phyloP scores from a whole-genome alignment of 2,797 vertebrate genomes.

The Crocodylus rhombifer region DNA sequence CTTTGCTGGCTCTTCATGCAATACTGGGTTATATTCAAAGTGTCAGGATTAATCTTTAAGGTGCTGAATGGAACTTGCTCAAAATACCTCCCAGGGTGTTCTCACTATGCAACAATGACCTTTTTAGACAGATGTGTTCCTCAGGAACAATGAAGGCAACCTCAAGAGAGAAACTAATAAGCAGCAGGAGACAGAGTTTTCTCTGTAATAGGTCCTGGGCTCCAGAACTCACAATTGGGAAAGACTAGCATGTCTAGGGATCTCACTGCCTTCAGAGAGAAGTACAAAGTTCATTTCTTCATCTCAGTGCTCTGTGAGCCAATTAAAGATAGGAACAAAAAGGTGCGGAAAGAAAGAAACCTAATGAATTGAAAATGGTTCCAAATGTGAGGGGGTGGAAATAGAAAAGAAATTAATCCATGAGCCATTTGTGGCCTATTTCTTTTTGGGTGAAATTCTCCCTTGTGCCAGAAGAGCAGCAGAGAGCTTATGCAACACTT shows the following conservation, averaged over 20 bases:
- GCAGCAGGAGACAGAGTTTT: neutral
- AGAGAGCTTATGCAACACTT: neutral
- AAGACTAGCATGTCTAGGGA: neutral
- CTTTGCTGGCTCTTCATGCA: neutral
- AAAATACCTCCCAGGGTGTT: neutral
- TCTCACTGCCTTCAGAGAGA: neutral
- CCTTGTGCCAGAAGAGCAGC: neutral
- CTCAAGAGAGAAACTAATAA: neutral
- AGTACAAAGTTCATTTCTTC: neutral
- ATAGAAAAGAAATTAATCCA: neutral
- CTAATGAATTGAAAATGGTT: neutral
- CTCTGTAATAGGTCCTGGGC: rapidly evolving
- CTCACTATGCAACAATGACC: neutral
- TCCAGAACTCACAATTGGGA: neutral
- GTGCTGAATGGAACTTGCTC: neutral
- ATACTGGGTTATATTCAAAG: neutral
- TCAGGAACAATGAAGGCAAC: neutral
- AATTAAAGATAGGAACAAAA: neutral
- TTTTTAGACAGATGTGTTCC: neutral
- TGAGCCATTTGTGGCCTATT: neutral
- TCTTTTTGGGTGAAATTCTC: neutral
- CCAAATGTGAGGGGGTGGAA: neutral
- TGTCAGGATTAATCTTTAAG: neutral
- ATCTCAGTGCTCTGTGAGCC: neutral
- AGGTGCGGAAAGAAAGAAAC: neutral